These are phyloP conservation scores for Onychomys arenicola DNA, from an alignment of 2,797 vertebrate species.

Conservation along the genomic window DNA sequence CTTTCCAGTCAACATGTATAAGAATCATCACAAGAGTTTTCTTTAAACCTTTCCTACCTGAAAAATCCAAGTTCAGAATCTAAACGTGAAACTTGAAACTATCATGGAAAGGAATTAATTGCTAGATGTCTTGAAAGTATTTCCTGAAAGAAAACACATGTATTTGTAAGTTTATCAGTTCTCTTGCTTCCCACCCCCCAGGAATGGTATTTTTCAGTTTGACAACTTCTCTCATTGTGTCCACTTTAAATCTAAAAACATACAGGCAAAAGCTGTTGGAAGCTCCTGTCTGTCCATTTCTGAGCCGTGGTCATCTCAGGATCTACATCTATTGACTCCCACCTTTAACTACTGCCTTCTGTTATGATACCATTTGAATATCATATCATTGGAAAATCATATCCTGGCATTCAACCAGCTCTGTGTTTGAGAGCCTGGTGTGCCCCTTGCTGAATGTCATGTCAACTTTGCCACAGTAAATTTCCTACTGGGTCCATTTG, in stretches of 20 bases:
- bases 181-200: neutral
- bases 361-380: neutral
- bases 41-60: conserved; percentile 45
- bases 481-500: neutral
- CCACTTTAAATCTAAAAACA: neutral
- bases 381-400: neutral
- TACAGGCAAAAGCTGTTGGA: neutral
- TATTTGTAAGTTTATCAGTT: neutral
- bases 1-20: conserved; percentile 48
- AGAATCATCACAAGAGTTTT: neutral
- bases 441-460: neutral
- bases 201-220: neutral
- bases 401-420: neutral
- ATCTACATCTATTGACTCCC: neutral
- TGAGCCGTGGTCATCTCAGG: neutral
- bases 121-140: neutral
- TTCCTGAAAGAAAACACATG: neutral
- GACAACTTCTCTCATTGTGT: neutral
- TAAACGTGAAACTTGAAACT: conserved; percentile 18
- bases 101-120: neutral
- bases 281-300: neutral
- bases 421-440: neutral
- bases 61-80: conserved; percentile 12
- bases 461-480: neutral
- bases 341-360: neutral